Conservation (phyloP, 2,888 invertebrate genomes). For the Synergus itoensis region DNA sequence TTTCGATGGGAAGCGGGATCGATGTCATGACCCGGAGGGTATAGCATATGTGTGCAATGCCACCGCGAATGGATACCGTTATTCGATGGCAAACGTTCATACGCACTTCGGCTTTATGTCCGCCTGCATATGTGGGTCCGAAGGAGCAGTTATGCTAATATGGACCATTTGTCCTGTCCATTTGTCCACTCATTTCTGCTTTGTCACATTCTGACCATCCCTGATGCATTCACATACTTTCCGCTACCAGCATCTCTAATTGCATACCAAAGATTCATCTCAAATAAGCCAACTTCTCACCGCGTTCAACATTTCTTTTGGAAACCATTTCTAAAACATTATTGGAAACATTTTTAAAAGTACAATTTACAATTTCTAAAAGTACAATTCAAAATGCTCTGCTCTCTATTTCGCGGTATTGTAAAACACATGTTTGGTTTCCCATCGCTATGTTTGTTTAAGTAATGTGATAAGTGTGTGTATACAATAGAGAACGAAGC, state of each 20-base stretch:
- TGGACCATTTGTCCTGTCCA: constrained; percentile 54
- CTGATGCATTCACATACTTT: background rate
- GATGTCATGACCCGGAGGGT: constrained; percentile 45
- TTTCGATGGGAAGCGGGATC: constrained; percentile 46
- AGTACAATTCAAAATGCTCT: no score
- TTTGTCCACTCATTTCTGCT: constrained; percentile 59
- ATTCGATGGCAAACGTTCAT: constrained; percentile 50
- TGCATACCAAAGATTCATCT: background rate
- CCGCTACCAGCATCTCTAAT: background rate
- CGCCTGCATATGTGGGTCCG: constrained; percentile 64
- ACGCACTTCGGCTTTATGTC: constrained; percentile 65
- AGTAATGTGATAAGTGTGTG: constrained; percentile 9
- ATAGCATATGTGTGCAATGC: constrained; percentile 26
- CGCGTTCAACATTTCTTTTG: no score
- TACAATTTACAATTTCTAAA: no score
- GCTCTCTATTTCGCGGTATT: no score
- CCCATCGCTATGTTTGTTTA: background rate
- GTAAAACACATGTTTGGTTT: background rate
- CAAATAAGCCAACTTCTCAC: background rate
- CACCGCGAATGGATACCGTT: constrained; percentile 61
- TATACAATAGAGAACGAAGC: constrained; percentile 34
- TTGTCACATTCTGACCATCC: constrained; percentile 2
- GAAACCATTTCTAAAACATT: no score
- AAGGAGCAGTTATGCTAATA: constrained; percentile 59
- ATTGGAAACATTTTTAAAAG: no score